A percentile compares a stretch with the other conserved stretches of the same genome.
phyloP scores from a whole-genome alignment of 1,140 invertebrate genomes.

The Dinoponera quadriceps region DNA sequence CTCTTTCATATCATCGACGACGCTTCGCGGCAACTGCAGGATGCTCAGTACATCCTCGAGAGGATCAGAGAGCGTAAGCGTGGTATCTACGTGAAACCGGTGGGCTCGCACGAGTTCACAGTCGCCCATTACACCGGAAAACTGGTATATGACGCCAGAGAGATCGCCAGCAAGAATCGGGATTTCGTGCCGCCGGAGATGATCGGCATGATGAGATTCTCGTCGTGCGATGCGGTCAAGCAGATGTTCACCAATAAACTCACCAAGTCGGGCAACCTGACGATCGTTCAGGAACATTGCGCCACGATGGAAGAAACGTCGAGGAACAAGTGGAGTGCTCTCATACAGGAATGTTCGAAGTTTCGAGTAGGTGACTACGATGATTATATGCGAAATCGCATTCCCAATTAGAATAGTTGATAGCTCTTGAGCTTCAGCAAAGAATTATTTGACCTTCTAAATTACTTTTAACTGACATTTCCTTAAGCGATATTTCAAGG shows the following conservation, averaged over 20 bases:
- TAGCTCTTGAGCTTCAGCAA: not conserved
- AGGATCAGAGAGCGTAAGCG: slow-evolving; percentile 73
- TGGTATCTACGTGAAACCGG: slow-evolving; percentile 87
- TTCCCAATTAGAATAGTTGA: not conserved
- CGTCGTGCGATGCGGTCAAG: slow-evolving; percentile 90
- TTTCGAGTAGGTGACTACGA: slow-evolving; percentile 77
- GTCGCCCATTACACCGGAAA: slow-evolving; percentile 94
- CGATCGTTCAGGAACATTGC: slow-evolving; percentile 77
- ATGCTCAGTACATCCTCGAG: slow-evolving; percentile 88
- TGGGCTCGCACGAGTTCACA: slow-evolving; percentile 90
- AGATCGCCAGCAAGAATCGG: slow-evolving; percentile 94
- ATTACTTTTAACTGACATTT: too few species aligned
- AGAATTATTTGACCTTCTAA: too few species aligned
- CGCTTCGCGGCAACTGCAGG: slow-evolving; percentile 90
- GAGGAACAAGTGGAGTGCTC: slow-evolving; percentile 84
- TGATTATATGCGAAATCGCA: not conserved
- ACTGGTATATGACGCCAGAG: slow-evolving; percentile 92
- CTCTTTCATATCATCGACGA: slow-evolving; percentile 96
- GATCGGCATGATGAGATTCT: slow-evolving; percentile 92
- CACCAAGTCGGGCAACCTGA: slow-evolving; percentile 93
- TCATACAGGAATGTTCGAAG: slow-evolving; percentile 86
- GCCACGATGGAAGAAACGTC: slow-evolving; percentile 79
- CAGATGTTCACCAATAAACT: slow-evolving; percentile 94
- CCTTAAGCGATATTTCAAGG: not conserved
- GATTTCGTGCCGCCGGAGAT: slow-evolving; percentile 95